These are phyloP conservation scores for Pangasianodon gigas DNA, from an alignment of 2,113 vertebrate species.

Conservation along the genomic window DNA sequence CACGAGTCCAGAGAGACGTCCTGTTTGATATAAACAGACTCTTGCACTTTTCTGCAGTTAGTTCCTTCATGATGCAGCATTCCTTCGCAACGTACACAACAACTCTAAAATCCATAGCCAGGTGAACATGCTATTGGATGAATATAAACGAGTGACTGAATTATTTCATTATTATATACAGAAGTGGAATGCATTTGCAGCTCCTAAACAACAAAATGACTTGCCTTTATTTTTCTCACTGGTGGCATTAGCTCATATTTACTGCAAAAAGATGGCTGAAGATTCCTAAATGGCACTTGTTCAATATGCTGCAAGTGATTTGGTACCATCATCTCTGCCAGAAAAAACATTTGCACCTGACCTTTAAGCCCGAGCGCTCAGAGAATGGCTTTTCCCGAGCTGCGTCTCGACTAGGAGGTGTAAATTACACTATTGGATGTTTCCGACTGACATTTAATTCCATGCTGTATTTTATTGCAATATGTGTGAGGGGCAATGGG, in stretches of 20 bases:
- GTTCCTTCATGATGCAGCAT: not conserved
- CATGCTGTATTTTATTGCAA: constrained; percentile 37
- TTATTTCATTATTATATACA: not conserved
- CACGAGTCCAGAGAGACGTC: not conserved
- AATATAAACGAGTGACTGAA: not conserved
- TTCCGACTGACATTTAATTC: constrained; percentile 68
- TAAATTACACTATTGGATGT: constrained; percentile 54
- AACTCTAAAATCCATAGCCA: not conserved
- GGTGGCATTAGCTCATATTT: not conserved
- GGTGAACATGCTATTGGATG: not conserved
- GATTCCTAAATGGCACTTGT: constrained; percentile 59
- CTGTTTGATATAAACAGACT: not conserved
- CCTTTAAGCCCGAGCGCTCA: constrained; percentile 70
- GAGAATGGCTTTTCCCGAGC: constrained; percentile 57
- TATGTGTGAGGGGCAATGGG: not conserved
- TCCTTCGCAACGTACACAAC: not conserved
- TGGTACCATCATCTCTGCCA: constrained; percentile 56
- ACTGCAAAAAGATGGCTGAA: not conserved
- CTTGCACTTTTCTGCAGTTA: not conserved
- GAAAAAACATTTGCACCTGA: constrained; percentile 65
- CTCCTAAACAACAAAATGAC: not conserved
- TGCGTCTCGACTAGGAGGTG: constrained; percentile 33
- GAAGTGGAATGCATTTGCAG: not conserved
- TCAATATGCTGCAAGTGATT: constrained; percentile 57
- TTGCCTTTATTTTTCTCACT: not conserved